Evolutionary conservation across 2,113 vertebrate genomes (phyloP).

Genomic region (Oxyura jamaicensis): DNA sequence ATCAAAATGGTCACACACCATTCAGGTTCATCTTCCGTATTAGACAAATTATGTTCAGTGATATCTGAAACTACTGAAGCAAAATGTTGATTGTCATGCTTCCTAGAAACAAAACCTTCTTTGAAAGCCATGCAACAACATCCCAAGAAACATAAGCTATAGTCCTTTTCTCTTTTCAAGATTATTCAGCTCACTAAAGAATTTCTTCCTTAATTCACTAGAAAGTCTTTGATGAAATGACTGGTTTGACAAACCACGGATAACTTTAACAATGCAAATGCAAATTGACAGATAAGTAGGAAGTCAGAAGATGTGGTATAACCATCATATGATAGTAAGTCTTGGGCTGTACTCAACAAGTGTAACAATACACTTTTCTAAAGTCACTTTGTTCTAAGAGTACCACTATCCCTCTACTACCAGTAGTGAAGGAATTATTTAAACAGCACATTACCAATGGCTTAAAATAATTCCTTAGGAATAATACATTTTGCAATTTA

Average conservation of each 20-base stretch:
- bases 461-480: background rate
- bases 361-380: background rate
- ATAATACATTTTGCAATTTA: background rate
- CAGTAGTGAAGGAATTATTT: background rate
- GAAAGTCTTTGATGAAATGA: background rate
- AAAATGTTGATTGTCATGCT: background rate
- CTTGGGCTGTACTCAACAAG: background rate
- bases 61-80: background rate
- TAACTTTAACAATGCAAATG: background rate
- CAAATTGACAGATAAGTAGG: background rate
- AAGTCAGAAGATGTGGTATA: background rate
- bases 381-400: background rate
- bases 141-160: background rate
- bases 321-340: background rate
- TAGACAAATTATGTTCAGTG: background rate
- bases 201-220: background rate
- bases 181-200: background rate
- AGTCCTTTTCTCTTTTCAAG: background rate
- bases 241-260: background rate
- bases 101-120: background rate
- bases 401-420: background rate
- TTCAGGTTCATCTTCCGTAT: background rate
- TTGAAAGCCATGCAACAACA: background rate
- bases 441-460: background rate
- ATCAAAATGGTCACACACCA: background rate